phyloP scores from a whole-genome alignment of 2,797 vertebrate genomes.

The Acanthurus lineatus region DNA sequence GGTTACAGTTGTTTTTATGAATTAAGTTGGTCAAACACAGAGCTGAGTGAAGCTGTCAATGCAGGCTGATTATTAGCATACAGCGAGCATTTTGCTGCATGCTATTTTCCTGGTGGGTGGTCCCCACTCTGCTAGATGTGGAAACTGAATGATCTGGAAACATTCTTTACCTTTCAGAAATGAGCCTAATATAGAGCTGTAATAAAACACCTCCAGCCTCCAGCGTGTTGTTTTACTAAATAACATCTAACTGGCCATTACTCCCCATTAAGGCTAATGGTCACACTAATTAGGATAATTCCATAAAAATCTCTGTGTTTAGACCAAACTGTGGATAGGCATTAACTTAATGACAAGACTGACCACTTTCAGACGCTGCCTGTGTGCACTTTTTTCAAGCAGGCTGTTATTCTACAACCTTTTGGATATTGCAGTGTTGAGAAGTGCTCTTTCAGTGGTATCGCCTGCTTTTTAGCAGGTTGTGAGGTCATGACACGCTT shows the following conservation, averaged over 20 bases:
- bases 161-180: constrained; percentile 89
- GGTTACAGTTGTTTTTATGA: constrained; percentile 8
- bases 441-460: constrained; percentile 50
- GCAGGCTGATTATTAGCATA: constrained; percentile 56
- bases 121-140: constrained; percentile 82
- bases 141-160: constrained; percentile 91
- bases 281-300: constrained; percentile 90
- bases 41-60: constrained; percentile 66
- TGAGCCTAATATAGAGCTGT: constrained; percentile 86
- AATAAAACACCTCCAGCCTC: constrained; percentile 89
- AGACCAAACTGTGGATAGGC: constrained; percentile 84
- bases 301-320: constrained; percentile 89
- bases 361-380: constrained; percentile 79
- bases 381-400: constrained; percentile 53
- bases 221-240: constrained; percentile 89
- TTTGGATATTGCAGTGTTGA: constrained; percentile 64
- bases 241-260: constrained; percentile 92
- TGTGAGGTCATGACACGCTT: constrained; percentile 70
- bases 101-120: constrained; percentile 84
- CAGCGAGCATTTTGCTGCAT: constrained; percentile 62
- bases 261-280: constrained; percentile 91
- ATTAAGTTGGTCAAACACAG: constrained; percentile 16
- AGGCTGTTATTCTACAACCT: constrained; percentile 62
- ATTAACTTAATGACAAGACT: constrained; percentile 86
- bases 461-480: constrained; percentile 46